Base-by-base conservation (phyloP, 2,113 vertebrate genomes). In the Tympanuchus pallidicinctus region DNA sequence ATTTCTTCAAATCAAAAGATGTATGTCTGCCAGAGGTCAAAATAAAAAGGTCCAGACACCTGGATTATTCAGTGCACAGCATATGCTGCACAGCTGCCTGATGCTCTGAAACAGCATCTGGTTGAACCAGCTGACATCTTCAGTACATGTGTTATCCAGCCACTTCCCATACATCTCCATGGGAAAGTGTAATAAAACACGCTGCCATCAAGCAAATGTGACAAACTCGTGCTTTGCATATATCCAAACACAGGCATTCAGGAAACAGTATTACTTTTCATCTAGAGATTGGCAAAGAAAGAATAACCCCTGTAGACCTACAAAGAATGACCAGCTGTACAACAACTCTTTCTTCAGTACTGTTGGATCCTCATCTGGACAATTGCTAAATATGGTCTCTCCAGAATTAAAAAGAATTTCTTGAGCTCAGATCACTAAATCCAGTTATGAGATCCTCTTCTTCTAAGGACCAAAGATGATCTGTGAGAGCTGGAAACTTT, bases 151-250 rank as follows among this genome's bases (percentile, higher is more conserved):
- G 21, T 21, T 56, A 13, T 6, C 20, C 50, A 74, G 20, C 5
- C n/a, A 24, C 21, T 40, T 71, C 32, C 32, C 28, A 10, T 19
- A 8, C 6, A 6, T 18, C 21, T 69, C 48, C 45, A n/a, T 1
- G 4, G 34, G 11, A 70, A 59, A 87, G 17, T 7, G 48, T 24
- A 89, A 12, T 28, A 14, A 45, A 54, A 19, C 15, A 73, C 17
- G 54, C 1, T n/a, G 43, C 19, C 25, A 18, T 6, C 40, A 32
- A 66, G 27, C 18, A 66, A 48, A 74, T 4, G 24, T 30, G 30
- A 13, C 17, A 5, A 27, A 4, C 10, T 63, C 19, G 1, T 24
- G 1, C 3, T 30, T 60, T 43, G 25, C 20, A 20, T 13, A 5
- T n/a, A 30, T 16, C 8, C 45, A 65, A 84, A 77, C 42, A 73